Conservation (phyloP, 2,797 vertebrate genomes). For the Arctocebus calabarensis region DNA sequence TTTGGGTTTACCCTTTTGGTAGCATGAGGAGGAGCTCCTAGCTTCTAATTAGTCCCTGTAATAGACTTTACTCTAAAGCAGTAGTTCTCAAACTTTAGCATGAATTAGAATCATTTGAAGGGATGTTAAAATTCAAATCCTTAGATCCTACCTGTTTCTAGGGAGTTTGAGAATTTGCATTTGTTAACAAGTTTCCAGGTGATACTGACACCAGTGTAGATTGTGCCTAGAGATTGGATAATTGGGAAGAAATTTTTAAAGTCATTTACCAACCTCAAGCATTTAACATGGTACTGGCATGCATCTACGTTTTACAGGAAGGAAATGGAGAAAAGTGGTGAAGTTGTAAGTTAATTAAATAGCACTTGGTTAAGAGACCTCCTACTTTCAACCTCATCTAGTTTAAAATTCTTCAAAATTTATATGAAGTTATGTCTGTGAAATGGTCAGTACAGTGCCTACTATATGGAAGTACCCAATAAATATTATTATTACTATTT, state of each 20-base stretch:
- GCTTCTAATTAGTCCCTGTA: background rate
- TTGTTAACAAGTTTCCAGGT: conserved; percentile 4
- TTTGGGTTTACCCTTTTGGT: background rate
- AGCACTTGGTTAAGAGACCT: background rate
- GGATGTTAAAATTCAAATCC: background rate
- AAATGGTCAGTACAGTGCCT: background rate
- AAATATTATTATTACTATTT: background rate
- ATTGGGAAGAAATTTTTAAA: background rate
- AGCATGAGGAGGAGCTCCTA: background rate
- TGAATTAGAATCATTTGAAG: background rate
- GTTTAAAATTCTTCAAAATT: too few species aligned
- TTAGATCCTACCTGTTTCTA: background rate
- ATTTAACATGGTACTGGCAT: background rate
- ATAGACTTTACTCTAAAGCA: background rate
- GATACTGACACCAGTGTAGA: background rate
- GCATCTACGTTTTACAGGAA: conserved; percentile 11
- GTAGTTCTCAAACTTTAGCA: background rate
- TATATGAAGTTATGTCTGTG: background rate
- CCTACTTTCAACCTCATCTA: background rate
- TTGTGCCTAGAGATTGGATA: background rate
- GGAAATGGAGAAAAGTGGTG: background rate
- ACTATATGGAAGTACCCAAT: background rate
- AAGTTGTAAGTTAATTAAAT: background rate
- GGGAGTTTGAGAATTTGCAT: background rate
- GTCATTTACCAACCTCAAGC: background rate